Conservation (phyloP, 2,888 invertebrate genomes). For the Allophyes oxyacanthae region DNA sequence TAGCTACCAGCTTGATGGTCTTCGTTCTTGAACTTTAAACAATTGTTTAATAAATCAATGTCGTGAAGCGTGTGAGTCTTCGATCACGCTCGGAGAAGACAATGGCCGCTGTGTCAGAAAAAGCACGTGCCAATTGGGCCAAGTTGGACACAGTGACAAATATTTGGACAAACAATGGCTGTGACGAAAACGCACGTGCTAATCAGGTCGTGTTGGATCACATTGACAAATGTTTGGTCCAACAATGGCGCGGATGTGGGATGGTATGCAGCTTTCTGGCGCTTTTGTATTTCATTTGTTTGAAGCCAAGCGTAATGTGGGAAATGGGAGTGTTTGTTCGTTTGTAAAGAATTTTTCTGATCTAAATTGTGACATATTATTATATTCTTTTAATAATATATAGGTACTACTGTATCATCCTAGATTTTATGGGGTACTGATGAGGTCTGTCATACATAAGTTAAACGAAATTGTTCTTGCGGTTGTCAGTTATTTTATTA, state of each 20-base stretch:
- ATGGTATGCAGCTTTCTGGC: conserved; percentile 49
- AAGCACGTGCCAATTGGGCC: conserved; percentile 56
- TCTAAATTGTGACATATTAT: too few species aligned
- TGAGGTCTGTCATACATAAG: too few species aligned
- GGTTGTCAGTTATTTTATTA: too few species aligned
- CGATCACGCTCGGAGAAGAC: conserved; percentile 50
- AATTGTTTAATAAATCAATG: conserved; percentile 46
- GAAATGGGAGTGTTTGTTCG: conserved; percentile 38
- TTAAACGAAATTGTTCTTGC: too few species aligned
- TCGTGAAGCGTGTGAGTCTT: conserved; percentile 47
- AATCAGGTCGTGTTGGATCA: conserved; percentile 35
- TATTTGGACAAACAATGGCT: conserved; percentile 41
- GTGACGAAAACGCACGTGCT: conserved; percentile 39
- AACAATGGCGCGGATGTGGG: conserved; percentile 53
- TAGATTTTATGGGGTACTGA: too few species aligned
- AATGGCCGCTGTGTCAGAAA: conserved; percentile 42
- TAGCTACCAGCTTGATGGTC: conserved; percentile 27
- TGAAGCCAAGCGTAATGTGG: conserved; percentile 36
- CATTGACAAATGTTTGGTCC: conserved; percentile 41
- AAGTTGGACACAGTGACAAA: conserved; percentile 35
- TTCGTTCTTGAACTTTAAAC: conserved; percentile 55
- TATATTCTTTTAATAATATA: too few species aligned
- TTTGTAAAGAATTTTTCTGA: conserved; percentile 12
- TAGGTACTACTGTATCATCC: too few species aligned
- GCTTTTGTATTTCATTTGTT: conserved; percentile 13